Evolutionary conservation across 2,113 vertebrate genomes (phyloP).

Genomic region (Apteryx mantelli): DNA sequence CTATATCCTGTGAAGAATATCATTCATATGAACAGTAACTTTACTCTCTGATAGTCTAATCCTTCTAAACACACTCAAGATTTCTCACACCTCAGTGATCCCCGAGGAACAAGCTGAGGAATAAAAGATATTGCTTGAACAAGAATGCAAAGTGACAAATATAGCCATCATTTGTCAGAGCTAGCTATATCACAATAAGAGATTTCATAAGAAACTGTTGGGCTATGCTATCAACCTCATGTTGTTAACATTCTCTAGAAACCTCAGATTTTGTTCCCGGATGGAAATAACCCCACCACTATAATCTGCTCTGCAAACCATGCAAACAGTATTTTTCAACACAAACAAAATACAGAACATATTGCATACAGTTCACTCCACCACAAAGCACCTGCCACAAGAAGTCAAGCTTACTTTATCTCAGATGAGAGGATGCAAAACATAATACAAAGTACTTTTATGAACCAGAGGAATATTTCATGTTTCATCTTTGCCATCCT

Average conservation of each 20-base stretch:
- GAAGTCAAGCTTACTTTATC: not conserved
- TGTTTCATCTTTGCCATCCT: not conserved
- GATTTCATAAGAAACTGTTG: not conserved
- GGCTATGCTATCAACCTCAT: not conserved
- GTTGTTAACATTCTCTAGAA: not conserved
- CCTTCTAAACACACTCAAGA: slow-evolving; percentile 11
- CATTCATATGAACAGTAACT: slow-evolving; percentile 14
- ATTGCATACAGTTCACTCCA: too few relatives aligned
- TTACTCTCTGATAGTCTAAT: slow-evolving; percentile 31
- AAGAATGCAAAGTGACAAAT: slow-evolving; percentile 34
- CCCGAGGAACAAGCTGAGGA: not conserved
- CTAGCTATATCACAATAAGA: not conserved
- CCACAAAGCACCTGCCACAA: not conserved
- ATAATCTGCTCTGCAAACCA: not conserved
- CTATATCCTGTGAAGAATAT: not conserved
- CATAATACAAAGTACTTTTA: not conserved
- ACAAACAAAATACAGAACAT: not conserved
- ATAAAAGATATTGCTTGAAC: not conserved
- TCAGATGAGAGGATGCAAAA: not conserved
- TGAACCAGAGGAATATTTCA: not conserved
- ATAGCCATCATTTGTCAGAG: slow-evolving; percentile 1
- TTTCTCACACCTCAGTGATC: not conserved
- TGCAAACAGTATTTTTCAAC: not conserved
- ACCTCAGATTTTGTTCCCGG: not conserved
- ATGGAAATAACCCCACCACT: not conserved